phyloP scores from a whole-genome alignment of 1,140 invertebrate species.

The Anoplophora glabripennis region DNA sequence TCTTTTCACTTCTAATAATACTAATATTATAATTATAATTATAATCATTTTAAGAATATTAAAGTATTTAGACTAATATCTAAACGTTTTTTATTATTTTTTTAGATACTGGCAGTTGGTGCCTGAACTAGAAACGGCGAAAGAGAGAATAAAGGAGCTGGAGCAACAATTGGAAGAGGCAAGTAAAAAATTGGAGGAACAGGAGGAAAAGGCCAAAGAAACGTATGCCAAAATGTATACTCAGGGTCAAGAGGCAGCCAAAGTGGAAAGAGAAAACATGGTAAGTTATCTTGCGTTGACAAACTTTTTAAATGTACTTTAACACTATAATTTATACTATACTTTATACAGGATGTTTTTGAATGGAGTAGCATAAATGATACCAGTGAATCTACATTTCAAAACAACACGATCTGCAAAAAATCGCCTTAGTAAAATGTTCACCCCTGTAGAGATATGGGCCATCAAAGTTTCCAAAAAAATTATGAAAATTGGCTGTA shows the following conservation, averaged over 20 bases:
- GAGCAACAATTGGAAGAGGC: slow-evolving; percentile 67
- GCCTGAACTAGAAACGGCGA: slow-evolving; percentile 65
- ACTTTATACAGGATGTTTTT: too few species aligned
- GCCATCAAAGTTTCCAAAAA: too few species aligned
- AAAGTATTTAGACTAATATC: not conserved
- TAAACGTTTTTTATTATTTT: slow-evolving; percentile 2
- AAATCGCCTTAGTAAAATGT: too few species aligned
- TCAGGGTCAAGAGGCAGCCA: slow-evolving; percentile 74
- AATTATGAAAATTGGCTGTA: too few species aligned
- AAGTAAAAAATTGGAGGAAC: slow-evolving; percentile 63
- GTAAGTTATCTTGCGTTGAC: slow-evolving; percentile 47
- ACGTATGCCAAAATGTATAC: slow-evolving; percentile 80
- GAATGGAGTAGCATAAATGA: too few species aligned
- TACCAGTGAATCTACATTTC: too few species aligned
- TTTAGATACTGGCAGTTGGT: slow-evolving; percentile 65
- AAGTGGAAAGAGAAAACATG: slow-evolving; percentile 63
- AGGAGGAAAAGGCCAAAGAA: slow-evolving; percentile 72
- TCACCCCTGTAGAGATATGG: too few species aligned
- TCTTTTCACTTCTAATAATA: too few species aligned
- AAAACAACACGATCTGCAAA: too few species aligned
- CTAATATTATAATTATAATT: too few species aligned
- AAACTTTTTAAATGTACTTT: too few species aligned
- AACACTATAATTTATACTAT: too few species aligned
- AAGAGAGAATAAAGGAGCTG: slow-evolving; percentile 63
- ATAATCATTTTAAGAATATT: not conserved